Conservation (phyloP, 2,113 vertebrate genomes). For the Irena cyanogastra region DNA sequence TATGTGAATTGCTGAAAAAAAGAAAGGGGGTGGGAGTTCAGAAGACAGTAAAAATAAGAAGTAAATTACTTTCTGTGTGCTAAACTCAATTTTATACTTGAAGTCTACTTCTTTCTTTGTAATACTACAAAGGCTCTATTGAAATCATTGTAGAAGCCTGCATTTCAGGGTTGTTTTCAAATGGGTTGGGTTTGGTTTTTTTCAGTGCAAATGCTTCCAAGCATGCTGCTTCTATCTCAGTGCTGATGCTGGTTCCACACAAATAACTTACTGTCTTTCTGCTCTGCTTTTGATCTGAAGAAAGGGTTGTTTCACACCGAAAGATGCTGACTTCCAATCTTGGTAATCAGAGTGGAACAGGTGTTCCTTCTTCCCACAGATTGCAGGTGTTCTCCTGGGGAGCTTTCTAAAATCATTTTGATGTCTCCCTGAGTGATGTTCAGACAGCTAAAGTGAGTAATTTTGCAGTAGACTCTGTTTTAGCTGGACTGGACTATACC, state of each 20-base stretch:
- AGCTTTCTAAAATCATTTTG: neutral
- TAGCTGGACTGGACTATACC: neutral
- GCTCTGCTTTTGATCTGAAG: conserved; percentile 24
- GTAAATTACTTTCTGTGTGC: neutral
- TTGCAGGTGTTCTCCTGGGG: conserved; percentile 16
- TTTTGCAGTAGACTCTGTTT: neutral
- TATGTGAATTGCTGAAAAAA: neutral
- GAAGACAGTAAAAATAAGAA: neutral
- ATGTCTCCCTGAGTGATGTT: neutral
- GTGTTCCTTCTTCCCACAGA: neutral
- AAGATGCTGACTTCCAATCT: conserved; percentile 24
- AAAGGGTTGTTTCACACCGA: neutral
- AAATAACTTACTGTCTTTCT: conserved; percentile 20
- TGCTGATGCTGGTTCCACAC: neutral
- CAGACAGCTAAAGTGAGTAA: neutral
- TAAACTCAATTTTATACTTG: neutral
- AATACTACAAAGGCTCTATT: neutral
- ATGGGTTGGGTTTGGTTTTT: neutral
- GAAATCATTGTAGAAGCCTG: neutral
- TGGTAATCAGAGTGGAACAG: neutral
- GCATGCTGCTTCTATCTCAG: neutral
- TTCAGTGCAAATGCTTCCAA: neutral
- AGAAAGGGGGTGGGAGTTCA: neutral
- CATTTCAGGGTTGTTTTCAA: neutral
- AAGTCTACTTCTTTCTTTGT: neutral